Evolutionary conservation across 2,888 invertebrate species (phyloP).

Genomic region (Uropetala carovei): DNA sequence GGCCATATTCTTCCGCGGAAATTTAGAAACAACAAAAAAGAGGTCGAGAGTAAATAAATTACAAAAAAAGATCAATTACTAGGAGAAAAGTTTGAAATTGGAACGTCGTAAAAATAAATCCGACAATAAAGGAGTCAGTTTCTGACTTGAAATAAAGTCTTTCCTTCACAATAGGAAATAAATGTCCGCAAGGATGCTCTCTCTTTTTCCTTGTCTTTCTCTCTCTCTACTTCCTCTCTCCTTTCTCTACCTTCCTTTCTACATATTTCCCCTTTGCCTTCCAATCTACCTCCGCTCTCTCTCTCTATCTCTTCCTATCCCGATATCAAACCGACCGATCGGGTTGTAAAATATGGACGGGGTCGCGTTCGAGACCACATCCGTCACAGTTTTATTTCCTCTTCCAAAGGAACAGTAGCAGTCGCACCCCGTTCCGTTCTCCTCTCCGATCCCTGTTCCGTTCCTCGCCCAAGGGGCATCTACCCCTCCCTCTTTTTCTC

Average conservation of each 20-base stretch:
- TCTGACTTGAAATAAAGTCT: conserved; percentile 19
- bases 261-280: not conserved
- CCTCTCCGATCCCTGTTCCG: too few relatives aligned
- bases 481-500: too few relatives aligned
- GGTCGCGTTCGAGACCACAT: not conserved
- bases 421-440: not conserved
- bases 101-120: conserved; percentile 24
- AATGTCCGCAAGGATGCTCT: not conserved
- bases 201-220: not conserved
- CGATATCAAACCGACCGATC: conserved; percentile 19
- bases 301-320: not conserved
- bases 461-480: too few relatives aligned
- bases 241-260: not conserved
- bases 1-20: not conserved
- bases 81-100: conserved; percentile 23
- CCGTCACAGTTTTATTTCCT: conserved; percentile 31
- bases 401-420: not conserved
- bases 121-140: conserved; percentile 9
- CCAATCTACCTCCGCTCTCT: not conserved
- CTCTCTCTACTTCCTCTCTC: not conserved
- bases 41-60: conserved; percentile 2
- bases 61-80: conserved; percentile 28
- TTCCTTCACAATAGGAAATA: conserved; percentile 23
- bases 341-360: conserved; percentile 28
- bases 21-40: not conserved